Percentiles rank a stretch among this genome's conserved stretches.
phyloP scores from a whole-genome alignment of 2,888 invertebrate species.

The Lymantria dispar region DNA sequence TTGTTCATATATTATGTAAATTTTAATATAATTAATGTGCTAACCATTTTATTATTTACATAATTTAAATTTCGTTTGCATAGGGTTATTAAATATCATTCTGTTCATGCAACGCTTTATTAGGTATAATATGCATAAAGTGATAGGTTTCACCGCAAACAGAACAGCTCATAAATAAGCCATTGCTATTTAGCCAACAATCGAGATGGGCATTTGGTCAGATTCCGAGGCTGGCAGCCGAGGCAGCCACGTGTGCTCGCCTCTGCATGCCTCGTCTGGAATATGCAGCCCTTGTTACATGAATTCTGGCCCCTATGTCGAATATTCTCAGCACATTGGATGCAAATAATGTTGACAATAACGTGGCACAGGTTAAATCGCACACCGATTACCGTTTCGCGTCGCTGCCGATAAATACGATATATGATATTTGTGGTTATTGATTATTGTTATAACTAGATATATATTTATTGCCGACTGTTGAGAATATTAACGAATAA shows the following conservation, averaged over 20 bases:
- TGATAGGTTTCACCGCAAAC: slow-evolving; percentile 35
- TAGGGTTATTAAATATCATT: neutral
- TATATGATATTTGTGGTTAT: neutral
- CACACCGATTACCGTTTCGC: slow-evolving; percentile 45
- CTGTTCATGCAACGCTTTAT: slow-evolving; percentile 12
- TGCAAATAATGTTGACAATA: slow-evolving; percentile 64
- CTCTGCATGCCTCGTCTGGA: slow-evolving; percentile 71
- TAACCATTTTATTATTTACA: neutral
- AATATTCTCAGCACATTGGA: slow-evolving; percentile 72
- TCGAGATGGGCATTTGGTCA: slow-evolving; percentile 79
- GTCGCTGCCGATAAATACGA: slow-evolving; percentile 10
- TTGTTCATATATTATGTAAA: too few species aligned
- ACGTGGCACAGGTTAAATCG: slow-evolving; percentile 30
- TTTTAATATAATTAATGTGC: neutral
- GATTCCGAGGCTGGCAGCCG: slow-evolving; percentile 74
- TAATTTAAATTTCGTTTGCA: neutral
- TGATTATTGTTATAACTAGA: too few species aligned
- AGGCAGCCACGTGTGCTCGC: slow-evolving; percentile 76
- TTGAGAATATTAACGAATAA: too few species aligned
- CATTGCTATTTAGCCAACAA: slow-evolving; percentile 74
- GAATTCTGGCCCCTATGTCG: slow-evolving; percentile 73
- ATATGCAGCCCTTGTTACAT: slow-evolving; percentile 71
- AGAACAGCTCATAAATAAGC: slow-evolving; percentile 69
- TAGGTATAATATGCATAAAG: slow-evolving; percentile 26
- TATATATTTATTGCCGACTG: too few species aligned